Evolutionary conservation across 2,888 invertebrate species (phyloP).

Genomic region (Chalcis sispes): DNA sequence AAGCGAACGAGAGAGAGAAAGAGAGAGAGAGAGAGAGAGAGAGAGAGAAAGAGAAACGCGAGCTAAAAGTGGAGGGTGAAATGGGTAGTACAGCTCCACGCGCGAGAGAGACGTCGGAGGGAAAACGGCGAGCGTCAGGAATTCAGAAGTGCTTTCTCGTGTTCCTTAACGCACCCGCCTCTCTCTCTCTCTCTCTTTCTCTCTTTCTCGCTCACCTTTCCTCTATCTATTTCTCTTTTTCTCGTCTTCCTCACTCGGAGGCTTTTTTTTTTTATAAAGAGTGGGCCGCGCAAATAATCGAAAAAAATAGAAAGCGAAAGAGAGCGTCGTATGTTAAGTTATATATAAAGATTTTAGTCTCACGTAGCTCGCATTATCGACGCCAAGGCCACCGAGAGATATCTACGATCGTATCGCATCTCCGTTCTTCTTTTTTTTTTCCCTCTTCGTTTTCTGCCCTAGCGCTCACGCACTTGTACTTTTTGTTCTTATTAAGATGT

Average conservation of each 20-base stretch:
- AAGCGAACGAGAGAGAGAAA: background rate
- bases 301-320: constrained; percentile 68
- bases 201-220: constrained; percentile 34
- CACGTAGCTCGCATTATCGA: constrained; percentile 45
- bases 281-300: constrained; percentile 66
- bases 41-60: background rate
- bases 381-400: background rate
- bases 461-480: background rate
- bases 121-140: constrained; percentile 64
- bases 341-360: too few species aligned
- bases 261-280: constrained; percentile 57
- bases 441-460: background rate
- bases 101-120: constrained; percentile 23
- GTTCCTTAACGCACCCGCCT: constrained; percentile 71
- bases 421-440: background rate
- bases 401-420: background rate
- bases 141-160: constrained; percentile 76
- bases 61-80: constrained; percentile 30
- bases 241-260: constrained; percentile 28
- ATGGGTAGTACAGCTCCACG: constrained; percentile 28
- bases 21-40: too few species aligned
- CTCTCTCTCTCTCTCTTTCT: constrained; percentile 32
- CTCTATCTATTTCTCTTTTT: constrained; percentile 1
- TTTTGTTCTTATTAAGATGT: too few species aligned
- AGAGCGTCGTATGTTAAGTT: too few species aligned